Percentiles rank a stretch among this genome's conserved stretches.
phyloP scores from a whole-genome alignment of 1,140 invertebrate genomes.

The Drosophila burlai region DNA sequence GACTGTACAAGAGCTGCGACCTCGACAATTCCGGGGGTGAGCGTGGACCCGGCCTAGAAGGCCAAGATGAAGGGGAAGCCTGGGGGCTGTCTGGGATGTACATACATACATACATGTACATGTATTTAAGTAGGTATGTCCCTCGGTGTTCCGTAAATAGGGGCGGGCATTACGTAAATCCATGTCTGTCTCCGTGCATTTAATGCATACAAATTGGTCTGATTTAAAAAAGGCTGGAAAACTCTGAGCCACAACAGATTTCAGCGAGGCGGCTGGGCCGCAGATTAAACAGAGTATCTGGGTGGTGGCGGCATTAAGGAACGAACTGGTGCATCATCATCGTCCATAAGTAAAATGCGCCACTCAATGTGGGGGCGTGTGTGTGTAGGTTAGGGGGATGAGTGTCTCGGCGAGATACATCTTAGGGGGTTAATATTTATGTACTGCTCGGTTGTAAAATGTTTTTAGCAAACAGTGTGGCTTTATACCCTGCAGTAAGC shows the following conservation, averaged over 20 bases:
- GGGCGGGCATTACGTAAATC: conserved; percentile 76
- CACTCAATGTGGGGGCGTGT: conserved; percentile 23
- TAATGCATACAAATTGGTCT: conserved; percentile 81
- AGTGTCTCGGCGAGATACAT: conserved; percentile 24
- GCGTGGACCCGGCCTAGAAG: conserved; percentile 26
- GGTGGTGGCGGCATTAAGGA: conserved; percentile 41
- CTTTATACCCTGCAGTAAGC: conserved; percentile 23
- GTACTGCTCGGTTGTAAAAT: conserved; percentile 34
- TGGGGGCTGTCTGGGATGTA: conserved; percentile 14
- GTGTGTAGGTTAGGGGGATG: conserved; percentile 3
- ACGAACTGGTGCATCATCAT: conserved; percentile 49
- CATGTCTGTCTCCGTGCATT: conserved; percentile 64
- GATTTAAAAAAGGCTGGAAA: conserved; percentile 65
- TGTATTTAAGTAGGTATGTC: conserved; percentile 16
- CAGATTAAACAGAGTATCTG: conserved; percentile 55
- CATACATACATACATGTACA: background rate
- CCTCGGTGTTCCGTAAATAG: conserved; percentile 21
- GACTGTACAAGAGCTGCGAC: conserved; percentile 63
- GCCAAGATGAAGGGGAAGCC: conserved; percentile 9
- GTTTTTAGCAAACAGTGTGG: conserved; percentile 20
- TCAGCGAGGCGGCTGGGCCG: conserved; percentile 36
- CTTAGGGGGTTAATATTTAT: conserved; percentile 44
- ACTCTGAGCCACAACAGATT: conserved; percentile 52
- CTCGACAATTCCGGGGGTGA: conserved; percentile 51
- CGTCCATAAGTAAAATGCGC: conserved; percentile 44